Conservation (phyloP, 2,113 vertebrate genomes). For the Catharus minimus region DNA sequence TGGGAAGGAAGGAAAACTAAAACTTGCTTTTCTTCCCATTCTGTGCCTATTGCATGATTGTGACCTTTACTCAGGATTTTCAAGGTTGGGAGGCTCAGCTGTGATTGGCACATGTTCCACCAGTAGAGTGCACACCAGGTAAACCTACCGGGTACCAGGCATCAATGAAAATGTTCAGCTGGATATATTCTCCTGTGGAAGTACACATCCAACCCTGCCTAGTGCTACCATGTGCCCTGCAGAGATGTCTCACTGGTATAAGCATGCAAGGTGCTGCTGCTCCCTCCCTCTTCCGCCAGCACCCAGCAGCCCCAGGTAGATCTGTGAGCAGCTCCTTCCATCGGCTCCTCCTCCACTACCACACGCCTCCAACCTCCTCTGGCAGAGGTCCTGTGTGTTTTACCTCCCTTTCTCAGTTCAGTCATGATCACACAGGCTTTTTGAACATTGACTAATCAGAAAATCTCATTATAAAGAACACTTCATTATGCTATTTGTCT, state of each 20-base stretch:
- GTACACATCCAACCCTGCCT: background rate
- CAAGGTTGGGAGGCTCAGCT: background rate
- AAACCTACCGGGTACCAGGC: background rate
- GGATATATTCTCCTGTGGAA: background rate
- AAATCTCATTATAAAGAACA: background rate
- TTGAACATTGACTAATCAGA: background rate
- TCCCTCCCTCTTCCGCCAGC: background rate
- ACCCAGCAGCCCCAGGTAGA: background rate
- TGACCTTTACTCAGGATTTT: background rate
- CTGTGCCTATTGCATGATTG: background rate
- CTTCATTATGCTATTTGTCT: background rate
- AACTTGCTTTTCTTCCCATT: background rate
- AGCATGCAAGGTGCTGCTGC: rapidly evolving
- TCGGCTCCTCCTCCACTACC: background rate
- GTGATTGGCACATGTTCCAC: background rate
- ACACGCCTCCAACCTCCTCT: background rate
- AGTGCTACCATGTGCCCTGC: background rate
- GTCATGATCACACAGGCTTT: background rate
- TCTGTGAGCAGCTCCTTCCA: background rate
- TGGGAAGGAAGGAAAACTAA: background rate
- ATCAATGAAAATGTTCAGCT: background rate
- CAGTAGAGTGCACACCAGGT: background rate
- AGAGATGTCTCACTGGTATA: background rate
- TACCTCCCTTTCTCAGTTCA: background rate
- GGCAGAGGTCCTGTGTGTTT: rapidly evolving